phyloP scores from a whole-genome alignment of 2,113 vertebrate species.

The Hyperopisus bebe region DNA sequence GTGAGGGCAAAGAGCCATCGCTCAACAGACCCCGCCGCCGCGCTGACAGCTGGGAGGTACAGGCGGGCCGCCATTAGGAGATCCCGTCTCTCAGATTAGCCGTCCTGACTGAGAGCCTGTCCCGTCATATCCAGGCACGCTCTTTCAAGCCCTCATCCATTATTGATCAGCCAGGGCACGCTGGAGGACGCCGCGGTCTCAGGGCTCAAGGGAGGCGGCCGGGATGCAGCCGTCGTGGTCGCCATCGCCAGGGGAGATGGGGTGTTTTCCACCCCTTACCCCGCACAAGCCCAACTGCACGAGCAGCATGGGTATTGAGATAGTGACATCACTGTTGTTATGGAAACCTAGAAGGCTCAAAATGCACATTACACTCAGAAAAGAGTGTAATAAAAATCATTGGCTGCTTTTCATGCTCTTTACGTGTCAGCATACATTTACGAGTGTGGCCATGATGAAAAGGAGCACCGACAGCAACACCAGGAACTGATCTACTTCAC shows the following conservation, averaged over 20 bases:
- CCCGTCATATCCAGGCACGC: conserved; percentile 30
- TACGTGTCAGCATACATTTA: not conserved
- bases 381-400: not conserved
- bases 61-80: conserved; percentile 32
- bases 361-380: not conserved
- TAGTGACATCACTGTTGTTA: conserved; percentile 15
- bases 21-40: conserved; percentile 29
- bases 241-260: not conserved
- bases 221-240: not conserved
- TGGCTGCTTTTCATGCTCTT: not conserved
- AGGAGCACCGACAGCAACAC: not conserved
- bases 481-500: not conserved
- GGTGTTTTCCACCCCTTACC: not conserved
- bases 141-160: conserved; percentile 22
- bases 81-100: conserved; percentile 31
- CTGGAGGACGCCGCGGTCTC: not conserved
- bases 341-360: conserved; percentile 18
- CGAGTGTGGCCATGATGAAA: not conserved
- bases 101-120: conserved; percentile 25
- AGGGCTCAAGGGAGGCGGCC: not conserved
- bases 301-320: not conserved
- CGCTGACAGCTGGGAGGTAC: conserved; percentile 25
- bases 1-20: conserved; percentile 40
- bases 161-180: conserved; percentile 16
- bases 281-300: not conserved